A percentile compares a stretch with the other conserved stretches of the same genome.
These are phyloP conservation scores for Coboldia fuscipes DNA, from an alignment of 1,140 invertebrate species.

Conservation along the genomic window DNA sequence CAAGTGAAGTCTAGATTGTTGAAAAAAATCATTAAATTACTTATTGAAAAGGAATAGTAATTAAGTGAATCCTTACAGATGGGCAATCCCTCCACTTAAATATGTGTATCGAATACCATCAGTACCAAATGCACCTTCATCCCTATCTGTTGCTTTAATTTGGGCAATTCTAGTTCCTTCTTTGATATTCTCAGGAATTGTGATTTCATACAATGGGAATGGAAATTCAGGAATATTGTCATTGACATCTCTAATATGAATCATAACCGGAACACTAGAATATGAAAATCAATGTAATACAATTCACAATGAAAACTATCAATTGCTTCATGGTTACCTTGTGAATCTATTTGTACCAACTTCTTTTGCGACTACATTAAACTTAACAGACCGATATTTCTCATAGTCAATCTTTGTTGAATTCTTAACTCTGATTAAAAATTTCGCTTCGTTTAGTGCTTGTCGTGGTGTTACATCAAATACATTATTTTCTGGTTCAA, in stretches of 20 bases:
- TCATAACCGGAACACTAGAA: slow-evolving; percentile 61
- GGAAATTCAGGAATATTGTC: slow-evolving; percentile 86
- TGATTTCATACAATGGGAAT: slow-evolving; percentile 52
- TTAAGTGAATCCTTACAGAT: slow-evolving; percentile 43
- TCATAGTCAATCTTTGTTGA: slow-evolving; percentile 71
- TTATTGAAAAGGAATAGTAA: not conserved
- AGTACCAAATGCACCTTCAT: slow-evolving; percentile 70
- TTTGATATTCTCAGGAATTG: slow-evolving; percentile 61
- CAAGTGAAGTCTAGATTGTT: slow-evolving; percentile 43
- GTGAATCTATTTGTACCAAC: slow-evolving; percentile 29
- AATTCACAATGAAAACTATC: not conserved
- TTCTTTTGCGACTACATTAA: slow-evolving; percentile 70
- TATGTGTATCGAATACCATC: slow-evolving; percentile 72
- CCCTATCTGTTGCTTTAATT: slow-evolving; percentile 62
- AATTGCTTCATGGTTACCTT: slow-evolving; percentile 9
- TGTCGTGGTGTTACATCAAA: slow-evolving; percentile 77
- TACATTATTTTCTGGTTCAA: slow-evolving; percentile 58
- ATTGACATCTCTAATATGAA: slow-evolving; percentile 76
- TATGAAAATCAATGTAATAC: not conserved
- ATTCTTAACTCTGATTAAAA: slow-evolving; percentile 75
- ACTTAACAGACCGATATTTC: slow-evolving; percentile 53
- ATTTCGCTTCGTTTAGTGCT: slow-evolving; percentile 81
- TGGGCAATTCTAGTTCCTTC: slow-evolving; percentile 60
- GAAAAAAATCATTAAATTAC: not conserved
- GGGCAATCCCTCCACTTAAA: slow-evolving; percentile 48